Percentiles rank a stretch among this genome's conserved stretches.
These are phyloP conservation scores for Orthochromis indermauri DNA, from an alignment of 2,113 vertebrate genomes.

Conservation along the genomic window DNA sequence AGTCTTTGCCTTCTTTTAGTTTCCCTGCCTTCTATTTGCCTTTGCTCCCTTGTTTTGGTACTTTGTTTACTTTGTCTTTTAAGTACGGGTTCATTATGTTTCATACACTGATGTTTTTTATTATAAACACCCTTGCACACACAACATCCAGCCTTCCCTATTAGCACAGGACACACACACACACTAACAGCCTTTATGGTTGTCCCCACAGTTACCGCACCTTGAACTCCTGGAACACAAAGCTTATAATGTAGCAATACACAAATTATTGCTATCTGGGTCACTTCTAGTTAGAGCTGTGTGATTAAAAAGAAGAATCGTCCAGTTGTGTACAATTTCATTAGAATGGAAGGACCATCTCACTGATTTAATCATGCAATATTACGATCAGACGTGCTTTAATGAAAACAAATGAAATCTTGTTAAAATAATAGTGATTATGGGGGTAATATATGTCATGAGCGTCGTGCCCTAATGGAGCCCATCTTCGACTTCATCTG, in stretches of 20 bases:
- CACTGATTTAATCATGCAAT: slow-evolving; percentile 39
- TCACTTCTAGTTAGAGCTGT: slow-evolving; percentile 13
- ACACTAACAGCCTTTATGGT: background rate
- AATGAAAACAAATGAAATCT: slow-evolving; percentile 50
- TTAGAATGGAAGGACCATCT: slow-evolving; percentile 27
- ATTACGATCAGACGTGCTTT: slow-evolving; percentile 32
- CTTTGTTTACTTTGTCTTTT: background rate
- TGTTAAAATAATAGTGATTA: slow-evolving; percentile 48
- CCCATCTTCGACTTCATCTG: background rate
- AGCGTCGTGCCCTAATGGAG: background rate
- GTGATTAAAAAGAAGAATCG: slow-evolving; percentile 38
- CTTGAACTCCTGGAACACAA: background rate
- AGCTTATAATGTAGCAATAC: slow-evolving; percentile 15
- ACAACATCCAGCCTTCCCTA: background rate
- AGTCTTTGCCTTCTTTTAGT: background rate
- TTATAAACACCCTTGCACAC: background rate
- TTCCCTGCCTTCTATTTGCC: background rate
- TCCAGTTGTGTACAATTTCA: slow-evolving; percentile 38
- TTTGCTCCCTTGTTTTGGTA: background rate
- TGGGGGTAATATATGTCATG: slow-evolving; percentile 12
- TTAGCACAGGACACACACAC: background rate
- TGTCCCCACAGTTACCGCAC: background rate
- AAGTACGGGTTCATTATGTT: background rate
- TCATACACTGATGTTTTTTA: background rate
- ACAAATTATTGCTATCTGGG: slow-evolving; percentile 28